These are phyloP conservation scores for Cremastinae sp. DNA, from an alignment of 2,888 invertebrate species.

Conservation along the genomic window DNA sequence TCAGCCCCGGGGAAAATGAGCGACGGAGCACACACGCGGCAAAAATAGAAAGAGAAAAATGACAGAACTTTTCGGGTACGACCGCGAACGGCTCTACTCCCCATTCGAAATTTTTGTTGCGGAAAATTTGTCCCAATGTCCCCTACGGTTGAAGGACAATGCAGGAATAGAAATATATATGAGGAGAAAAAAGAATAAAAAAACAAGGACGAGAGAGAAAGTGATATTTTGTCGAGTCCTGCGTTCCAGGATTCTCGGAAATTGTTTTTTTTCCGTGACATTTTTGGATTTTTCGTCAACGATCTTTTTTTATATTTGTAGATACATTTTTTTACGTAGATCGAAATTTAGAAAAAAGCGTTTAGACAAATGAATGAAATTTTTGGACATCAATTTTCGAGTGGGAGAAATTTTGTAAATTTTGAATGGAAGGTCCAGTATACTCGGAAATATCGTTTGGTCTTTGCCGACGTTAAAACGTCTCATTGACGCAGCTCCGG, in stretches of 20 bases:
- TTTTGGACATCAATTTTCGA: not conserved
- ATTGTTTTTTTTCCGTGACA: not conserved
- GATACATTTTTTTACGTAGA: too few relatives aligned
- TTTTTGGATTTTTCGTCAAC: not conserved
- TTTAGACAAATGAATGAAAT: too few relatives aligned
- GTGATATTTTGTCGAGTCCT: constrained; percentile 31
- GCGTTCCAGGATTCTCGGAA: not conserved
- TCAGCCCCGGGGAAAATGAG: constrained; percentile 64
- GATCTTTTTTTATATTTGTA: too few relatives aligned
- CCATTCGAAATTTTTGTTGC: constrained; percentile 78
- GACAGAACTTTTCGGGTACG: constrained; percentile 44
- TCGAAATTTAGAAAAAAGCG: too few relatives aligned
- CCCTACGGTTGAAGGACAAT: constrained; percentile 55
- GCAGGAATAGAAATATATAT: constrained; percentile 50
- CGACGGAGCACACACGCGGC: constrained; percentile 34
- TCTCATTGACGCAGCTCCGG: constrained; percentile 63
- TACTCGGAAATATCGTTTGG: constrained; percentile 10
- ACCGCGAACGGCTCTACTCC: constrained; percentile 68
- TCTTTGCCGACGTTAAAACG: constrained; percentile 28
- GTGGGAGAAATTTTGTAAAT: not conserved
- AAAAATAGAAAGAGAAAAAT: constrained; percentile 19
- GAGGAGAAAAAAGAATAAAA: constrained; percentile 39
- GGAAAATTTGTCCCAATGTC: constrained; percentile 79
- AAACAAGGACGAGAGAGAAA: constrained; percentile 18
- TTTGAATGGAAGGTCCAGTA: constrained; percentile 11